Conservation (phyloP, 1,140 invertebrate species). For the Dinoponera quadriceps region DNA sequence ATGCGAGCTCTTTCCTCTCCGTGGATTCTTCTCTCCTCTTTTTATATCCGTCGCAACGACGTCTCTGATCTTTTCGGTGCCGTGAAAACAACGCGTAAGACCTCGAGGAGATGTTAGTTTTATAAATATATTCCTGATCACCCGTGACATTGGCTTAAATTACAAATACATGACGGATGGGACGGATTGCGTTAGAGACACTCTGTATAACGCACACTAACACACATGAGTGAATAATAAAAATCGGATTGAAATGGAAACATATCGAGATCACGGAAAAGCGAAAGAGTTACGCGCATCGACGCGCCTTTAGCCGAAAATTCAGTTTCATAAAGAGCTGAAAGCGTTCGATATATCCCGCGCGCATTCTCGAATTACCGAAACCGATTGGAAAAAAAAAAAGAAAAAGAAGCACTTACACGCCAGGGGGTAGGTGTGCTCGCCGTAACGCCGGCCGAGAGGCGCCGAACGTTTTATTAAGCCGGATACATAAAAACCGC, state of each 20-base stretch:
- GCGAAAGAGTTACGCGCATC: no score
- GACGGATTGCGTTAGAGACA: no score
- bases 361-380: neutral
- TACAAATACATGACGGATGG: no score
- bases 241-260: no score
- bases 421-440: neutral
- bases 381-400: neutral
- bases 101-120: no score
- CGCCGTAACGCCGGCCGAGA: conserved; percentile 24
- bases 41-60: neutral
- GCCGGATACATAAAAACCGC: conserved; percentile 63
- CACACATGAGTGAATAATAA: no score
- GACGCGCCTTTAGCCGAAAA: no score
- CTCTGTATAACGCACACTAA: no score
- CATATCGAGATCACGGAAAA: no score
- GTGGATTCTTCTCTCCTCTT: neutral
- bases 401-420: neutral
- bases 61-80: no score
- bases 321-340: neutral
- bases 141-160: no score
- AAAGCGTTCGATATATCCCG: neutral
- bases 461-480: conserved; percentile 66
- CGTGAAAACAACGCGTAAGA: neutral
- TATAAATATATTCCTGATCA: no score
- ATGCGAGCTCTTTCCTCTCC: neutral